phyloP scores from a whole-genome alignment of 2,888 invertebrate genomes.

The Oxycera nigricornis region DNA sequence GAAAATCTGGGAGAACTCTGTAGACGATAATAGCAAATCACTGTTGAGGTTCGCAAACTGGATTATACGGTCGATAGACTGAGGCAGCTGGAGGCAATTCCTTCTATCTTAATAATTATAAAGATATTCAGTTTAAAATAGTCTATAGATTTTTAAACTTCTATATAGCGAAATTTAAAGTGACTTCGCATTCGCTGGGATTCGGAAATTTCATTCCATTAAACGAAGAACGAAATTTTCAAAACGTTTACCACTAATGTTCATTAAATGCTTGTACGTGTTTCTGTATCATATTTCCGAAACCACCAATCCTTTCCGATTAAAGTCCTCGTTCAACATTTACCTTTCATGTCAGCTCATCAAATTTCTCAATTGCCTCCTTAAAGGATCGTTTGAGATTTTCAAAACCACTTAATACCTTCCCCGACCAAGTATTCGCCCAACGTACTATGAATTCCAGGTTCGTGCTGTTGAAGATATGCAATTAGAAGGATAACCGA shows the following conservation, averaged over 20 bases:
- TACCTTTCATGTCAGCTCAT: slow-evolving; percentile 43
- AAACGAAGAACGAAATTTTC: too few relatives aligned
- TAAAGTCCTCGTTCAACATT: slow-evolving; percentile 28
- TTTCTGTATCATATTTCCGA: not conserved
- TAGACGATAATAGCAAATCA: too few relatives aligned
- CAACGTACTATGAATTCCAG: not conserved
- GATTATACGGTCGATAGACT: too few relatives aligned
- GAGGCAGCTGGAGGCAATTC: too few relatives aligned
- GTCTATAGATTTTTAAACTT: too few relatives aligned
- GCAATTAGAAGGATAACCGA: slow-evolving; percentile 30
- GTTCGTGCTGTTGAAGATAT: not conserved
- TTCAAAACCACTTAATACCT: slow-evolving; percentile 39
- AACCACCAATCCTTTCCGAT: not conserved
- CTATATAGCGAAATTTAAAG: too few relatives aligned
- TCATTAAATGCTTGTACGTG: not conserved
- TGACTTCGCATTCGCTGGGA: too few relatives aligned
- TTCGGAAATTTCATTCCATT: too few relatives aligned
- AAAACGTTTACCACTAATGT: not conserved
- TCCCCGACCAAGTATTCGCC: not conserved
- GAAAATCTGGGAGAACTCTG: too few relatives aligned
- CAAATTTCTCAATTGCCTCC: slow-evolving; percentile 42
- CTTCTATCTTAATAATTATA: too few relatives aligned
- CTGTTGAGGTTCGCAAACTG: too few relatives aligned
- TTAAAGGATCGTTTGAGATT: slow-evolving; percentile 24
- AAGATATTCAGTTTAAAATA: too few relatives aligned